phyloP scores from a whole-genome alignment of 2,888 invertebrate genomes.

The Cataglyphis altisquamis region DNA sequence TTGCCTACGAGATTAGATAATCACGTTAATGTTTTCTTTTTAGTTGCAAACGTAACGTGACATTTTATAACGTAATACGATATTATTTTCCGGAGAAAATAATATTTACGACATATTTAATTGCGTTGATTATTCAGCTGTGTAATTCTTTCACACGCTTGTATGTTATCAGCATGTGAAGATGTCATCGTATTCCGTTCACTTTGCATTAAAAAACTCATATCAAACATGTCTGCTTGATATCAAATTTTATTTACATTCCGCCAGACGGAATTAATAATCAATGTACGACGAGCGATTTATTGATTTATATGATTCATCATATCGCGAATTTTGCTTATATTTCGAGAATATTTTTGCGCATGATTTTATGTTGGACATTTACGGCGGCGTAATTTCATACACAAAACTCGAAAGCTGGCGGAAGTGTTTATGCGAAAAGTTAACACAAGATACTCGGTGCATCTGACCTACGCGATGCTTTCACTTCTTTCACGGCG shows the following conservation, averaged over 20 bases:
- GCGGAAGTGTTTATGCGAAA: conserved; percentile 22
- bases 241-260: conserved; percentile 12
- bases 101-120: background rate
- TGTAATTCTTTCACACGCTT: background rate
- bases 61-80: background rate
- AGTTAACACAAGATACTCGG: conserved; percentile 7
- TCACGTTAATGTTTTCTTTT: background rate
- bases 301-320: background rate
- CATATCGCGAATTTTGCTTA: background rate
- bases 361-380: background rate
- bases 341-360: background rate
- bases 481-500: conserved; percentile 33
- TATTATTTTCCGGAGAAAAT: background rate
- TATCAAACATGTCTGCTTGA: background rate
- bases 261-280: background rate
- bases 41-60: background rate
- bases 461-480: conserved; percentile 5
- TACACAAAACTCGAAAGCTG: conserved; percentile 10
- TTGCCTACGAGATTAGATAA: conserved; percentile 35
- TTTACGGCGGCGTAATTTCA: background rate
- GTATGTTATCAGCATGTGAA: background rate
- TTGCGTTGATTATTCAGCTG: background rate
- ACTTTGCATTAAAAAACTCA: background rate
- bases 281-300: background rate
- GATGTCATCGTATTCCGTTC: background rate